phyloP scores from a whole-genome alignment of 2,888 invertebrate species.

The Imbricaverruca yamaguchii region DNA sequence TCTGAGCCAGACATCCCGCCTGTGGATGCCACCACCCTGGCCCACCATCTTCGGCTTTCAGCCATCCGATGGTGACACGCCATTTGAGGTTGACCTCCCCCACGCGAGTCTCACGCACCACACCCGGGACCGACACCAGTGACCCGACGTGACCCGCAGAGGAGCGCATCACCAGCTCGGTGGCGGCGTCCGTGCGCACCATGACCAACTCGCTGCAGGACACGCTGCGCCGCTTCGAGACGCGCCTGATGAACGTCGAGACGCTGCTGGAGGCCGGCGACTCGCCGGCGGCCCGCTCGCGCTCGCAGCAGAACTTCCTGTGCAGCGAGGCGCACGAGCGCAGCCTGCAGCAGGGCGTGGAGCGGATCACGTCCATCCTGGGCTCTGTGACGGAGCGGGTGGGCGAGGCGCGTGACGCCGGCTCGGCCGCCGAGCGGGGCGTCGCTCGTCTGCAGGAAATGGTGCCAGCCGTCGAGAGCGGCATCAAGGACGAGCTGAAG shows the following conservation, averaged over 20 bases:
- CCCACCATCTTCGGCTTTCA: no score
- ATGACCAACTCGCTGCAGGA: conserved; percentile 15
- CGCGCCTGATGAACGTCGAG: conserved; percentile 8
- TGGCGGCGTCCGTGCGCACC: conserved; percentile 11
- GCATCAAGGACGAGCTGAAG: neutral
- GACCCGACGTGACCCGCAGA: neutral
- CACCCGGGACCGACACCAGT: no score
- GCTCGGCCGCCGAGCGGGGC: neutral
- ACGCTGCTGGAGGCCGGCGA: neutral
- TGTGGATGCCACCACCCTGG: no score
- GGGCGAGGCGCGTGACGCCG: conserved; percentile 9
- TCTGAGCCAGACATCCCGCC: no score
- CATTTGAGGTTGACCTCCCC: no score
- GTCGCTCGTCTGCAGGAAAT: neutral
- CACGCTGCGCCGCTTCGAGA: conserved; percentile 18
- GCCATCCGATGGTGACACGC: no score
- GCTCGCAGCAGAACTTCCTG: neutral
- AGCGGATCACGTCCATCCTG: conserved; percentile 1
- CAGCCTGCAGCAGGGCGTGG: conserved; percentile 16
- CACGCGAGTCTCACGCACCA: no score
- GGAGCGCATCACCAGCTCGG: neutral
- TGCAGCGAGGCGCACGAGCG: conserved; percentile 15
- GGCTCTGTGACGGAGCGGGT: conserved; percentile 3
- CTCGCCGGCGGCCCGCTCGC: neutral
- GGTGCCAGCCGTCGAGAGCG: neutral